Percentiles rank a stretch among this genome's conserved stretches.
These are phyloP conservation scores for Eretmochelys imbricata DNA, from an alignment of 2,113 vertebrate genomes.

Conservation along the genomic window DNA sequence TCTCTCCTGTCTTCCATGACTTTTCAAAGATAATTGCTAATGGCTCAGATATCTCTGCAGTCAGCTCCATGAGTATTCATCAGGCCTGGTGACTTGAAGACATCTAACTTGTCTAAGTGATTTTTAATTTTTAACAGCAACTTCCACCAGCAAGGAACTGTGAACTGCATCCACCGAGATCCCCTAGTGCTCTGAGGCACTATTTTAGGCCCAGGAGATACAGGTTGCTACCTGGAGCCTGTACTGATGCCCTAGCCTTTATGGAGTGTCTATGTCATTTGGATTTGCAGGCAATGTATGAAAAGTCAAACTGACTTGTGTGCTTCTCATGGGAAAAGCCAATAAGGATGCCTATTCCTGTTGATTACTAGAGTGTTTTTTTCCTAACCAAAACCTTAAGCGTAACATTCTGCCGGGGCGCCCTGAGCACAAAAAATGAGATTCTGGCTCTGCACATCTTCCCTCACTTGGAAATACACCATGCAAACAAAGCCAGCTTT, in stretches of 20 bases:
- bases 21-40: too few relatives aligned
- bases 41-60: too few relatives aligned
- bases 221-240: not conserved
- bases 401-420: conserved; percentile 6
- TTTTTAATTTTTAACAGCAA: not conserved
- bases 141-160: not conserved
- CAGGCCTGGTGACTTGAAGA: too few relatives aligned
- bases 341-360: not conserved
- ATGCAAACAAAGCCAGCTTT: not conserved
- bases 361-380: conserved; percentile 34
- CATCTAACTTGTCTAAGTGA: too few relatives aligned
- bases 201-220: not conserved
- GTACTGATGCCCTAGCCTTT: not conserved
- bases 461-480: conserved; percentile 4
- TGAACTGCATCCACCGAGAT: fast-evolving
- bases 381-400: not conserved
- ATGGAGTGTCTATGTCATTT: fast-evolving
- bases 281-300: not conserved
- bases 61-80: too few relatives aligned
- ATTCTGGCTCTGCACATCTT: conserved; percentile 32
- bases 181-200: not conserved
- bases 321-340: not conserved
- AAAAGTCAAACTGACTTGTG: not conserved
- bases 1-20: too few relatives aligned
- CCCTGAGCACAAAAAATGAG: conserved; percentile 27